Conservation (phyloP, 2,113 vertebrate species). For the Leptosomus discolor region DNA sequence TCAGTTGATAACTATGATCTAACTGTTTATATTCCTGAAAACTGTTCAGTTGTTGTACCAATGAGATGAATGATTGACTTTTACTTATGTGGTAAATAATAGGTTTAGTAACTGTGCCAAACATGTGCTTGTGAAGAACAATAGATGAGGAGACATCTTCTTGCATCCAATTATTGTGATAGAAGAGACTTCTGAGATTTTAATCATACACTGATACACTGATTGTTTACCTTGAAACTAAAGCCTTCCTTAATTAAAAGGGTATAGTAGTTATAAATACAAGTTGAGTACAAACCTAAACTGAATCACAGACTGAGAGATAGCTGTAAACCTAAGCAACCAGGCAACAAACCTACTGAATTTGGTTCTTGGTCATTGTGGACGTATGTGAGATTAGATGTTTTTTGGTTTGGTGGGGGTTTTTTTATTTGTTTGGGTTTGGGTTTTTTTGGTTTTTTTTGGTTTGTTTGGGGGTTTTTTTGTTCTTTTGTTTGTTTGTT, state of each 20-base stretch:
- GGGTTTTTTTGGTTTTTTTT: background rate
- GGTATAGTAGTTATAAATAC: background rate
- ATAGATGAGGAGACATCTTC: background rate
- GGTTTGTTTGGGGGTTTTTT: background rate
- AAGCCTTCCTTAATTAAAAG: constrained; percentile 31
- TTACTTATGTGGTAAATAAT: background rate
- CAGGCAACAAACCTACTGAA: constrained; percentile 8
- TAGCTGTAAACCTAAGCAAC: constrained; percentile 13
- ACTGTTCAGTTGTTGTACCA: background rate
- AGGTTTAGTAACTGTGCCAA: constrained; percentile 29
- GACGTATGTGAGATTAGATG: background rate
- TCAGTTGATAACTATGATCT: background rate
- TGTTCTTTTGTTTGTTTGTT: background rate
- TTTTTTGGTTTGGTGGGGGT: background rate
- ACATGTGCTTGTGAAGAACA: background rate
- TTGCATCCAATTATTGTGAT: constrained; percentile 36
- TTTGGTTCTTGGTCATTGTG: background rate
- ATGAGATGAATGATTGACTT: background rate
- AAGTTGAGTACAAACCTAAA: background rate
- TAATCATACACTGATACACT: background rate
- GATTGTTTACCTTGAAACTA: constrained; percentile 38
- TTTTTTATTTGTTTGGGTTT: background rate
- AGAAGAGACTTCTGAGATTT: background rate
- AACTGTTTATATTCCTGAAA: constrained; percentile 40
- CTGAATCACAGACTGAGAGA: background rate